Evolutionary conservation across 2,888 invertebrate species (phyloP).

Genomic region (Xanthostigma xanthostigma): DNA sequence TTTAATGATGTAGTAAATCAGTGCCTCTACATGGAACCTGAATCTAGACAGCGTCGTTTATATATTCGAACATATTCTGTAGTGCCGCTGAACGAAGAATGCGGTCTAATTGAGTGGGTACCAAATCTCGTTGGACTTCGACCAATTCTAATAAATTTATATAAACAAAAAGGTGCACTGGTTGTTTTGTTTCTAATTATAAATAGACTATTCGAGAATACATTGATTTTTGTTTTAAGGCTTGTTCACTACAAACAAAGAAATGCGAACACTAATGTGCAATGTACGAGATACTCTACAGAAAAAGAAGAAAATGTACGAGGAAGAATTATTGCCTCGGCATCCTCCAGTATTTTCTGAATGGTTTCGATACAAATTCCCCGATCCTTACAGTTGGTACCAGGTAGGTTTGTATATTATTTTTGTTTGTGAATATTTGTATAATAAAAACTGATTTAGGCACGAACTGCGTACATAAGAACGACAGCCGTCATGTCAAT

Average conservation of each 20-base stretch:
- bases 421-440: not conserved
- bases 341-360: slow-evolving; percentile 81
- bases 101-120: slow-evolving; percentile 94
- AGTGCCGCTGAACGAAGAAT: slow-evolving; percentile 84
- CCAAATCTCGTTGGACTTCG: slow-evolving; percentile 69
- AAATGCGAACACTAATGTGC: slow-evolving; percentile 47
- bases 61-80: slow-evolving; percentile 86
- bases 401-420: slow-evolving; percentile 19
- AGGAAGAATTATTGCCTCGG: slow-evolving; percentile 45
- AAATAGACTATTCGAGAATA: not conserved
- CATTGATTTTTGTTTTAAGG: slow-evolving; percentile 22
- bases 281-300: slow-evolving; percentile 42
- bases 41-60: slow-evolving; percentile 65
- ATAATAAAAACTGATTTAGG: slow-evolving; percentile 29
- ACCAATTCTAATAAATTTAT: slow-evolving; percentile 49
- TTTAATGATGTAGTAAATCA: slow-evolving; percentile 90
- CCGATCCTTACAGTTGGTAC: slow-evolving; percentile 68
- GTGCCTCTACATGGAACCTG: slow-evolving; percentile 71
- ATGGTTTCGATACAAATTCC: slow-evolving; percentile 83
- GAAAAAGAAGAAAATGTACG: slow-evolving; percentile 49
- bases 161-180: slow-evolving; percentile 49
- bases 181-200: not conserved
- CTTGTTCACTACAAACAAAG: slow-evolving; percentile 37
- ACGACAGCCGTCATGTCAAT: slow-evolving; percentile 97
- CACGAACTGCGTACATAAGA: slow-evolving; percentile 75